These are phyloP conservation scores for Ceuthmochares aereus DNA, from an alignment of 2,113 vertebrate species.

Conservation along the genomic window DNA sequence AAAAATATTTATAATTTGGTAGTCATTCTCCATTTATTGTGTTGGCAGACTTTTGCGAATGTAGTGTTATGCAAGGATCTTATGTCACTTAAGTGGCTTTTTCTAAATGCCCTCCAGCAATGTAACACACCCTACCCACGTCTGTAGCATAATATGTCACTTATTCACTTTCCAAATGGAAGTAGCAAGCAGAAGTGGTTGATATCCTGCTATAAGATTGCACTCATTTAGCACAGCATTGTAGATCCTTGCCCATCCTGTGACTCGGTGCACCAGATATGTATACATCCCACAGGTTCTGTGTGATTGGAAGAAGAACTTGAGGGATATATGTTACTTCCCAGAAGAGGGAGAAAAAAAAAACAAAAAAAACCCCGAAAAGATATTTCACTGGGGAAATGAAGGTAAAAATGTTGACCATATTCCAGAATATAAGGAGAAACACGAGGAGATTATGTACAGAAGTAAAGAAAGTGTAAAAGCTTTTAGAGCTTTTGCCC, in stretches of 20 bases:
- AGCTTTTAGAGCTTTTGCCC: neutral
- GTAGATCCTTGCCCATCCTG: neutral
- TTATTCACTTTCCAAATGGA: neutral
- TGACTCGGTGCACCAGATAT: neutral
- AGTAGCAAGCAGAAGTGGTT: neutral
- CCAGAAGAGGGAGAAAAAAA: neutral
- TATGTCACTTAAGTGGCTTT: neutral
- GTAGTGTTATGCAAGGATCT: neutral
- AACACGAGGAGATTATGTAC: neutral
- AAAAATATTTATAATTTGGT: neutral
- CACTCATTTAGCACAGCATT: neutral
- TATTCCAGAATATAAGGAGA: neutral
- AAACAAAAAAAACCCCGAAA: too few species aligned
- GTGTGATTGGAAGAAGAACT: neutral
- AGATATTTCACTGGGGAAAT: neutral
- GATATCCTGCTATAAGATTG: neutral
- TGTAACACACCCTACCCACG: neutral
- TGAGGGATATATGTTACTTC: neutral
- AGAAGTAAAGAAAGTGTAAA: neutral
- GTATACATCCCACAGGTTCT: neutral
- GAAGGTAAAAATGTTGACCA: neutral
- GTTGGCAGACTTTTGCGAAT: neutral
- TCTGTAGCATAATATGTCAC: neutral
- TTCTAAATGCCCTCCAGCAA: neutral
- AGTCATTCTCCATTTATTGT: neutral